Evolutionary conservation across 2,888 invertebrate genomes (phyloP).

Genomic region (Polyommatus icarus): DNA sequence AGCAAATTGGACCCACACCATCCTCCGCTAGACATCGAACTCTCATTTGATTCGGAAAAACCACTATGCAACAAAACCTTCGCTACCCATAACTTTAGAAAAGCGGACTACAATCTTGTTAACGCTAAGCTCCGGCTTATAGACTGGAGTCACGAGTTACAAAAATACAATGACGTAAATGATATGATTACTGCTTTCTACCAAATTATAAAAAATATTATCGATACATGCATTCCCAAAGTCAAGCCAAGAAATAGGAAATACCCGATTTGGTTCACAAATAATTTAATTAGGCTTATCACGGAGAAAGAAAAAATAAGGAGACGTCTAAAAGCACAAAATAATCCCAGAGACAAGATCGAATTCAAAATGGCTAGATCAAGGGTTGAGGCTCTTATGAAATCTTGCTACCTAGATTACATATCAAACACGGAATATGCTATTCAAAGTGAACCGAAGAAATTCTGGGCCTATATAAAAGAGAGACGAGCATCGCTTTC

Average conservation of each 20-base stretch:
- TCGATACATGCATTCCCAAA: constrained; percentile 20
- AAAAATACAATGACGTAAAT: not conserved
- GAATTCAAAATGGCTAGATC: constrained; percentile 27
- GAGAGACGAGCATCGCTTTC: too few species aligned
- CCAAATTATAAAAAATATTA: not conserved
- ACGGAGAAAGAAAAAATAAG: constrained; percentile 30
- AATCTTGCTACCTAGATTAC: not conserved
- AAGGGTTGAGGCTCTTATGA: not conserved
- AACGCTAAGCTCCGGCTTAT: not conserved
- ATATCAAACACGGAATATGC: not conserved
- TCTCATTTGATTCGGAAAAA: not conserved
- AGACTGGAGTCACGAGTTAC: constrained; percentile 13
- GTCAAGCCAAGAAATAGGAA: not conserved
- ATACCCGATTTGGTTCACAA: constrained; percentile 24
- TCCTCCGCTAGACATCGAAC: constrained; percentile 26
- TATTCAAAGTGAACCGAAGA: constrained; percentile 1
- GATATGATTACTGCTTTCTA: constrained; percentile 24
- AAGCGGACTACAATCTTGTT: constrained; percentile 24
- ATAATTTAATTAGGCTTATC: not conserved
- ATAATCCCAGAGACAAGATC: constrained; percentile 22
- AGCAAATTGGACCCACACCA: constrained; percentile 25
- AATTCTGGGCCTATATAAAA: constrained; percentile 25
- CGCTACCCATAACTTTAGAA: constrained; percentile 19
- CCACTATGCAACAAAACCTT: not conserved
- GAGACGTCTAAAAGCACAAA: not conserved